Evolutionary conservation across 2,797 vertebrate genomes (phyloP), one percentile per base, ranked within the genome.

Genomic region (Tarsius wallacei): DNA sequence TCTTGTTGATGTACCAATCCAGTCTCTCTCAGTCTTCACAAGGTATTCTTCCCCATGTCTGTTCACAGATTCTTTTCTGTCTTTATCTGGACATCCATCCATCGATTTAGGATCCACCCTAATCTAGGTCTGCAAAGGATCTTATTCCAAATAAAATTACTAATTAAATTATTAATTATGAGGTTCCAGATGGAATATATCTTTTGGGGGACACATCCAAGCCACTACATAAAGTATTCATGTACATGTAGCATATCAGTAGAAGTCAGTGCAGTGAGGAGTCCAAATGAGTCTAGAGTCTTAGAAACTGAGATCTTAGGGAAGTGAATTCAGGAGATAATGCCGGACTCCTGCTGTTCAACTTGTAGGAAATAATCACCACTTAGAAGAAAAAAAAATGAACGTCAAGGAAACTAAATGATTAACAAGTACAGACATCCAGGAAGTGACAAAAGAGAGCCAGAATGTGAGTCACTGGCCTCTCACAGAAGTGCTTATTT

Each of bases 361-460:
- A 55, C 4, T 17, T 94, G 0, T 9, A 42, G 78, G 42, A 81
- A 83, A 86, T 61, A 61, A 81, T 61, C 51, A 80, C 7, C 36
- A 53, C 7, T 31, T 83, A 77, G 73, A 13, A 80, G 17, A 74
- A 93, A 96, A 96, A 78, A 5, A 12, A 90, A 66, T 7, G 28
- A 42, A 76, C 83, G 3, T 77, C 22, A 87, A 76, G 36, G 31
- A 78, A 93, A 28, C 36, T 13, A 83, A 90, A 84, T 84, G n/a
- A n/a, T 86, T 87, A 33, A 42, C 6, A 85, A 70, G n/a, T 33
- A 36, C 4, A n/a, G 53, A 80, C 22, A 70, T 49, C 33, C 7
- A 70, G 55, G 47, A 87, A 57, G 70, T 71, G 31, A 92, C 33
- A 73, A 70, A 84, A 90, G 63, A 86, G n/a, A 88, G 24, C 42